Conservation (phyloP, 2,113 vertebrate species). For the Aspidoscelis tigris region DNA sequence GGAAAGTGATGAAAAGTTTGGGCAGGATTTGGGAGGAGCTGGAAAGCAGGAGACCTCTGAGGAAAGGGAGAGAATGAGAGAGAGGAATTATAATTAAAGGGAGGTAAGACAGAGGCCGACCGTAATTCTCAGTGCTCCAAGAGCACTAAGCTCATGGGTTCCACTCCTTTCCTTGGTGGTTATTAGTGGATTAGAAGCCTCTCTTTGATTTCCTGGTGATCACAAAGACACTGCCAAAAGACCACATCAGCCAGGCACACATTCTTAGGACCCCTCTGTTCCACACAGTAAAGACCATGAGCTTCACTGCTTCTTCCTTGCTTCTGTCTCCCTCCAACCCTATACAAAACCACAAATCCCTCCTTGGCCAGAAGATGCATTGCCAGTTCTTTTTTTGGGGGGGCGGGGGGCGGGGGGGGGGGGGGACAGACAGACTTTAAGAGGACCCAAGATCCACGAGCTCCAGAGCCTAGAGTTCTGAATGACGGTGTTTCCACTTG, state of each 20-base stretch:
- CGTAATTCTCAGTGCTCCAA: neutral
- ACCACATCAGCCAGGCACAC: neutral
- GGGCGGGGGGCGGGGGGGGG: too few species aligned
- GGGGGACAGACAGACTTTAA: neutral
- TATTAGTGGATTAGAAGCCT: neutral
- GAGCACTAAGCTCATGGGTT: neutral
- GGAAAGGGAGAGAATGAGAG: too few species aligned
- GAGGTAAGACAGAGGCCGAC: neutral
- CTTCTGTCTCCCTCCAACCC: too few species aligned
- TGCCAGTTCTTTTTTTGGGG: neutral
- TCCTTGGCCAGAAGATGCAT: neutral
- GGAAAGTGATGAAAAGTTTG: neutral
- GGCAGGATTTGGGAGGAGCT: neutral
- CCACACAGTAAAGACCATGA: fast-evolving
- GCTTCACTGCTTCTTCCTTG: too few species aligned
- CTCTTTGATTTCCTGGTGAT: neutral
- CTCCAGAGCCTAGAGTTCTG: neutral
- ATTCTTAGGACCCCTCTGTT: neutral
- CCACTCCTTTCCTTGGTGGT: neutral
- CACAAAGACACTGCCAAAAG: fast-evolving
- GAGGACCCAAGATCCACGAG: neutral
- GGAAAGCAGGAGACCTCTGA: neutral
- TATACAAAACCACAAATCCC: too few species aligned
- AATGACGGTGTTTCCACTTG: neutral
- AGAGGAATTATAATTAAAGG: neutral